A percentile compares a stretch with the other conserved stretches of the same genome.
phyloP scores from a whole-genome alignment of 1,140 invertebrate species.

The Trissolcus basalis region DNA sequence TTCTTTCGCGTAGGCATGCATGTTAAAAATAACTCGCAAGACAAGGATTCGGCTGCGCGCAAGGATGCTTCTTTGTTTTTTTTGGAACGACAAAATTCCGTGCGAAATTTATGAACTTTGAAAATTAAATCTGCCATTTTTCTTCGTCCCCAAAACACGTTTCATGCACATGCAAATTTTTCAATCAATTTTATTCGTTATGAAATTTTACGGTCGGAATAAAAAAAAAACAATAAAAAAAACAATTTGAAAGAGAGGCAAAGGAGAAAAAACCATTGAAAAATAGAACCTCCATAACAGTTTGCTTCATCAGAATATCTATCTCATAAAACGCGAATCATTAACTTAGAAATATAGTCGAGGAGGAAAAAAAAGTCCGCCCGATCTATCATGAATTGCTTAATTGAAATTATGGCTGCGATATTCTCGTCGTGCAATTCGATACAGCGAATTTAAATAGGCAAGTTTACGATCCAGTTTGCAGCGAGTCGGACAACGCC shows the following conservation, averaged over 20 bases:
- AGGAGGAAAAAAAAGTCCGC: not conserved
- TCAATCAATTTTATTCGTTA: too few species aligned
- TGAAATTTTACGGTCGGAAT: too few species aligned
- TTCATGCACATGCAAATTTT: too few species aligned
- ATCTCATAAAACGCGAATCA: too few species aligned
- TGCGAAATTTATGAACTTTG: conserved; percentile 24
- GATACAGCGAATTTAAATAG: conserved; percentile 11
- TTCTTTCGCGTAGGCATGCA: conserved; percentile 37
- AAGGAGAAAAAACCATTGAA: too few species aligned
- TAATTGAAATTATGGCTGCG: conserved; percentile 11
- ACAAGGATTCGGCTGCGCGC: conserved; percentile 21
- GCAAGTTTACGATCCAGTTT: conserved; percentile 16
- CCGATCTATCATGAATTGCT: conserved; percentile 10
- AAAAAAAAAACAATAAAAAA: too few species aligned
- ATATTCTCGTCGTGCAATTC: not conserved
- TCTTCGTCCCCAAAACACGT: too few species aligned
- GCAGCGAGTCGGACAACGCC: not conserved
- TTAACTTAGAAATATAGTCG: too few species aligned
- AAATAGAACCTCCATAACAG: too few species aligned
- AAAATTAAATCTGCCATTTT: too few species aligned
- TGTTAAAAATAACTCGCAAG: conserved; percentile 34
- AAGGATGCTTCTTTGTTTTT: conserved; percentile 9
- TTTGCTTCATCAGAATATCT: too few species aligned
- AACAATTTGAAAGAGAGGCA: too few species aligned
- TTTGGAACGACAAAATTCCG: conserved; percentile 5